Base-by-base conservation (phyloP, 2,888 invertebrate genomes). In the Pandemis cinnamomeana region DNA sequence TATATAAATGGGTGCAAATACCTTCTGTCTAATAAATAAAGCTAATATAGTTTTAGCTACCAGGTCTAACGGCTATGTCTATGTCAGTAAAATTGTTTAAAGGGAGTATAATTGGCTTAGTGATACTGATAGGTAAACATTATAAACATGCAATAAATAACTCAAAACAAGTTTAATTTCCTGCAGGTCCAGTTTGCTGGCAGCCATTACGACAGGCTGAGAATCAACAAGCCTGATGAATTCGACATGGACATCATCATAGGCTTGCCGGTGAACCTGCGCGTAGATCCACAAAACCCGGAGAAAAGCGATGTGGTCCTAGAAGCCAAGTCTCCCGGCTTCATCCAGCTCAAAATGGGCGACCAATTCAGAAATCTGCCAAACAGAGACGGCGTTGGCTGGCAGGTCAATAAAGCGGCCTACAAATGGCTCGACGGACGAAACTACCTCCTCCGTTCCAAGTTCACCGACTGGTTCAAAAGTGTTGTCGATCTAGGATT, bases 211-310 rank as follows among this genome's bases (percentile, higher is more conserved):
- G 96, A 96, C 81, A 87, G 91, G 10, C 86, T 96, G 2, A 95
- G 95, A 76, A 94, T 96, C 0, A 92, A 92, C 13, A 92, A 93
- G 75, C 95, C 95, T 0, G 92, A 95, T 70, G 96, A 96, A 80
- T 96, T 94, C 76, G 96, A 96, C 79, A 88, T 96, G 79, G 95
- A 95, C 79, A 86, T 96, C 5, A 87, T 95, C 0, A 91, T 96
- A 15, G 85, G 87, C 13, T 80, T 96, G 11, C 95, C 95, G 0
- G 78, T 95, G 0, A 87, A 89, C 75, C 80, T 89, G 10, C 79
- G 84, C 1, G 75, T 71, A 10, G 76, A 88, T 10, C 71, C 69
- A 0, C 20, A 44, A 3, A 84, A 87, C 78, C 78, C 78, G 0
- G 76, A 78, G 1, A 86, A 87, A 36, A 89, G 90, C 58, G 90